Evolutionary conservation across 2,797 vertebrate genomes (phyloP), one percentile per base, ranked within the genome.

Genomic region (Euthynnus affinis): DNA sequence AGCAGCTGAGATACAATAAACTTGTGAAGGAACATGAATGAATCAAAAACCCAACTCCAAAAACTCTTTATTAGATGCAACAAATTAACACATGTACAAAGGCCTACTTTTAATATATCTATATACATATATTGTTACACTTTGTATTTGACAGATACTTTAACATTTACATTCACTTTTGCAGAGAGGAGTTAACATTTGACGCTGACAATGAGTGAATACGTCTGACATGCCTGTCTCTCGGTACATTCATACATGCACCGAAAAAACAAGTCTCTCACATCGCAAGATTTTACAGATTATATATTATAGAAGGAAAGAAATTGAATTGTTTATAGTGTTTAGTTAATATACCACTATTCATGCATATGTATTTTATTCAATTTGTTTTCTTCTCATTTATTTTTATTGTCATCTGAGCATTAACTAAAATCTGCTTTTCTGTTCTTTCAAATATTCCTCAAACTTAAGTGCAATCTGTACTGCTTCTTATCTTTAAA

Each of bases 1-100:
- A 37, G 10, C 37, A 37, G 37, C 9, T 37, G 37, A 10, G 37
- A 37, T 37, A 37, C 37, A 10, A 37, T 37, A 12, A 9, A 37
- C 37, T 37, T 6, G 29, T 37, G 34, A 37, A 2, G 3, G 14
- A 42, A 42, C 40, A 9, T 29, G 34, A 44, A 44, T 14, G 18
- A 49, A 48, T 57, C 61, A 22, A 58, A 59, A 15, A 34, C 4
- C 13, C 4, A 5, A 57, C 52, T 5, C 29, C 17, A 18, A 48
- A 29, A 56, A 8, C 12, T 63, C 61, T 74, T 74, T 81, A 74
- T 81, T 84, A 9, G 44, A n/a, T 60, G 10, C 14, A 71, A 66
- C 55, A 77, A 58, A 63, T 57, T 0, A 23, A 71, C 52, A 86
- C 59, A 48, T 29, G 29, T 72, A 60, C 82, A 74, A 57, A 57